Base-by-base conservation (phyloP, 53 echinoderm and acorn worm genomes). In the Echinometra lucunter region DNA sequence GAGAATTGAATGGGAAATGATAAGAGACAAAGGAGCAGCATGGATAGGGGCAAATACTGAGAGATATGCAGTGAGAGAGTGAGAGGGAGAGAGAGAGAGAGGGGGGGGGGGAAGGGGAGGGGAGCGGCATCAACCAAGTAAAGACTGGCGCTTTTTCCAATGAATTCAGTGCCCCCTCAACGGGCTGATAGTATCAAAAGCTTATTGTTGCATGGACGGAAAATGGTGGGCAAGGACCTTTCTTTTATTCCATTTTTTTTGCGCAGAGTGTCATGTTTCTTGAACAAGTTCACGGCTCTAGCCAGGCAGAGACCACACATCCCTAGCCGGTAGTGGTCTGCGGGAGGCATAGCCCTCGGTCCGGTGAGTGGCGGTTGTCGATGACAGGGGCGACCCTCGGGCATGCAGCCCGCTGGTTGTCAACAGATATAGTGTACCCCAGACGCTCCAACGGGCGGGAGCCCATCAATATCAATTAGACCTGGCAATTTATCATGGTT, bases 401-500 rank as follows among this genome's bases (percentile, higher is more conserved):
- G 18, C 3, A 37, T 40, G 30, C 75, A 75, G 75, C 38, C 75
- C 75, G 38, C 75, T 75, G 34, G 75, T 75, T 75, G 75, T 75
- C 75, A 75, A 75, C 75, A 40, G 75, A 75, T 75, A 75, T 75
- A 75, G 75, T 38, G 75, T 75, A 40, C 75, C 75, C 75, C 6
- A 40, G 75, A 75, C 75, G 21, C 75, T 16, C 38, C 40, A 12
- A 75, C 75, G 34, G 75, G 75, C 75, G 40, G 75, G 75, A 40
- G 75, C 15, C 75, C 75, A 75, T 75, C 75, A 75, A 15, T 37
- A 75, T 40, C 75, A 75, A 75, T 75, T 75, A 75, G 38, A 75
- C 19, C 2, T 75, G 37, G 40, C 75, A 75, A 75, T 75, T 75
- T 75, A 75, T 75, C 37, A 75, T 21, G 75, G 40, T 37, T 75